phyloP scores from a whole-genome alignment of 2,888 invertebrate species.

The Vandiemenella viatica region DNA sequence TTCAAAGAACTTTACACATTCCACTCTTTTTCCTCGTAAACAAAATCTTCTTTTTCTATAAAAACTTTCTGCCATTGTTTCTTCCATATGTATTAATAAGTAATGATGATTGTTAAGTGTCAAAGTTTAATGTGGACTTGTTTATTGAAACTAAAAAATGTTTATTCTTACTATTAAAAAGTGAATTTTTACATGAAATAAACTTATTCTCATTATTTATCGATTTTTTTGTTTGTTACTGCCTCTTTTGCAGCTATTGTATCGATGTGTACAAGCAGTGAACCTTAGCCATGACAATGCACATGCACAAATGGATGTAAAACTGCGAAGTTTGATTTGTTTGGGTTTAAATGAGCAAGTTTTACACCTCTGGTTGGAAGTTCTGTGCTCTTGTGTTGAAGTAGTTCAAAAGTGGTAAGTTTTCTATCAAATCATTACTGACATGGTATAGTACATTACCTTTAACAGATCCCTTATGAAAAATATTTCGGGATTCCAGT shows the following conservation, averaged over 20 bases:
- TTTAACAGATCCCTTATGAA: too few species aligned
- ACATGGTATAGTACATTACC: too few species aligned
- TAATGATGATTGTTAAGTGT: too few species aligned
- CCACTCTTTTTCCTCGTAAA: too few species aligned
- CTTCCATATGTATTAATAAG: too few species aligned
- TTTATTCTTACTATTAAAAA: not conserved
- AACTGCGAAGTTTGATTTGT: conserved; percentile 85
- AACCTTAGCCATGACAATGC: conserved; percentile 92
- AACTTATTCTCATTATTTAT: too few species aligned
- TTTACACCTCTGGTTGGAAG: conserved; percentile 94
- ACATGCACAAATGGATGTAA: conserved; percentile 98
- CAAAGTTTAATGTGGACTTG: not conserved
- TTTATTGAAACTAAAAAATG: conserved; percentile 1
- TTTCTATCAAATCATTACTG: too few species aligned
- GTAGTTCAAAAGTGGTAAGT: conserved; percentile 89
- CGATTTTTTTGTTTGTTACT: too few species aligned
- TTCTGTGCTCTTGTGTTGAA: conserved; percentile 85
- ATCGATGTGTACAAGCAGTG: conserved; percentile 89
- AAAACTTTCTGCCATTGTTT: too few species aligned
- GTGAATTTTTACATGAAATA: conserved; percentile 7
- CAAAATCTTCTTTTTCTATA: too few species aligned
- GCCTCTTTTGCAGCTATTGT: conserved; percentile 49
- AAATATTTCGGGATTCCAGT: too few species aligned
- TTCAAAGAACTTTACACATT: too few species aligned
- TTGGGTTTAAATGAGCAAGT: conserved; percentile 96